Conservation (phyloP, 2,888 invertebrate species). For the Tenthredo amoena region DNA sequence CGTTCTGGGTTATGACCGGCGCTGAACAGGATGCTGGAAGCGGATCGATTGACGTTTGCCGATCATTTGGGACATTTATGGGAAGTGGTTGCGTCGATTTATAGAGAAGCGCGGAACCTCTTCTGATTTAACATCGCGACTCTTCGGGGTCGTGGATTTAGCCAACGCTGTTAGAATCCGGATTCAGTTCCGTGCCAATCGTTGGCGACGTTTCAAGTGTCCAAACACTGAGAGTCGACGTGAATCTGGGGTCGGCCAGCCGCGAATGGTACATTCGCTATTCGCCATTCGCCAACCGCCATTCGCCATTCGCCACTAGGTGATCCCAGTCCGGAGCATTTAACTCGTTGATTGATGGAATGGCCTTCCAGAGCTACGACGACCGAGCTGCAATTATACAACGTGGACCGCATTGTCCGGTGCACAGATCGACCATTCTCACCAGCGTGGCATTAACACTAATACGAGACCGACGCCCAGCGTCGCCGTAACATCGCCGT, state of each 20-base stretch:
- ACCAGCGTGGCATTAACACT: conserved; percentile 71
- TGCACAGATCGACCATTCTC: conserved; percentile 73
- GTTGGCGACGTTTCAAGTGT: conserved; percentile 45
- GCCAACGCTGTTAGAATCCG: background rate
- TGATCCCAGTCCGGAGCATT: conserved; percentile 67
- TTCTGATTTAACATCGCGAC: background rate
- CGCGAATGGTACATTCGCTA: conserved; percentile 20
- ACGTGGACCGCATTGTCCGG: conserved; percentile 71
- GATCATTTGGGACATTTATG: conserved; percentile 1
- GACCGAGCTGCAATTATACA: conserved; percentile 74
- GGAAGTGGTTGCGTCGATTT: background rate
- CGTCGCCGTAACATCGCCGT: conserved; percentile 51
- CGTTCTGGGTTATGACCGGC: conserved; percentile 2
- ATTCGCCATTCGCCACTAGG: conserved; percentile 36
- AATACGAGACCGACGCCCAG: conserved; percentile 68
- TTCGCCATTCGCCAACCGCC: conserved; percentile 6
- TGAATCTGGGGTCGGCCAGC: background rate
- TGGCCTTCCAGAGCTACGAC: conserved; percentile 71
- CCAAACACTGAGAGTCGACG: conserved; percentile 14
- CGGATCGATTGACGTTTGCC: conserved; percentile 16
- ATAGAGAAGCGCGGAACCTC: background rate
- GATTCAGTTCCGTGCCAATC: background rate
- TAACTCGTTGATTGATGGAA: conserved; percentile 76
- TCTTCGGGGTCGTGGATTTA: background rate
- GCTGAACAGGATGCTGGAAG: background rate